Base-by-base conservation (phyloP, 1,140 invertebrate genomes). In the Chlorops oryzae region DNA sequence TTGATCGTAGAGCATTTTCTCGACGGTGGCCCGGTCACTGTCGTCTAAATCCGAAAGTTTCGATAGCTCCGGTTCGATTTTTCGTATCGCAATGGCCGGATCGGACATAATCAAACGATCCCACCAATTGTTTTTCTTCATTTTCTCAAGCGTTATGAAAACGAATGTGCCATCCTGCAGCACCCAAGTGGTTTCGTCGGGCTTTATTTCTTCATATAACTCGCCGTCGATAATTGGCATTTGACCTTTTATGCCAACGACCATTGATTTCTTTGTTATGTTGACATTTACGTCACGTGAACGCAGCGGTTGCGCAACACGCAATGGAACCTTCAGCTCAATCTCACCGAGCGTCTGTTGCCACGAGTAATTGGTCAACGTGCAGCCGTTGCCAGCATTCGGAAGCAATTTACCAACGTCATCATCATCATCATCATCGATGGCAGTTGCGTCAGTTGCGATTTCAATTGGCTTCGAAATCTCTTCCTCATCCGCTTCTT, bases 1-100 rank as follows among this genome's bases (percentile, higher is more conserved):
- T 70, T 99, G 96, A 75, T 99, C 97, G 70, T 92, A 99, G 96
- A 99, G 98, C 97, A 99, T 99, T 75, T 99, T 99, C 74, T 99
- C 97, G 1, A 99, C 96, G 66, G 99, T 82, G 5, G 89, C 85
- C 62, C 96, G 76, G 0, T 96, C 99, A 72, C 99, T 96, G 0
- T 92, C 94, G 73, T 99, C 96, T 47, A 99, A 75, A 77, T 99
- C 97, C 5, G 90, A 93, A 5, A 99, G 74, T 73, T 99, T 99
- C 2, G 95, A 98, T 35, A 96, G 92, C 72, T 98, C 97, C 45
- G 96, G 96, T 73, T 96, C 90, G 22, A 99, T 93, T 81, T 99
- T 99, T 65, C 86, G 88, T 1, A 96, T 99, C 55, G 94, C 95
- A 52, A 99, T 97, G 77, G 96, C 92, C 2, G 92, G 93, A 78